A percentile compares a stretch with the other conserved stretches of the same genome.
phyloP scores from a whole-genome alignment of 1,140 invertebrate species.

The Drosophila murphyi region DNA sequence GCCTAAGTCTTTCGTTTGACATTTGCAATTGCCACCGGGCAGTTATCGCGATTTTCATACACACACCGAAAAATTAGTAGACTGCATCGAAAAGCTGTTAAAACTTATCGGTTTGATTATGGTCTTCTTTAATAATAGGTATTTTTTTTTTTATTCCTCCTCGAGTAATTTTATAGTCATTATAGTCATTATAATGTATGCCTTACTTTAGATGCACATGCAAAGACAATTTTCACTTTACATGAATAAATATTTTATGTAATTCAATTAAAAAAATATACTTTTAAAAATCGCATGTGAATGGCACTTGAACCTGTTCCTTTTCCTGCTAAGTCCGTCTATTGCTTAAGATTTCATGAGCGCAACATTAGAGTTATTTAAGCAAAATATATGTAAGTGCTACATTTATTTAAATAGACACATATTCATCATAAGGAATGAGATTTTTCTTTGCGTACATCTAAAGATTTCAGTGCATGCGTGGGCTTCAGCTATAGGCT shows the following conservation, averaged over 20 bases:
- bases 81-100: not conserved
- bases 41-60: slow-evolving; percentile 8
- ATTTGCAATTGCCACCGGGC: slow-evolving; percentile 61
- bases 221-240: not conserved
- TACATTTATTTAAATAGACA: no score
- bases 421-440: no score
- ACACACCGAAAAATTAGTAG: not conserved
- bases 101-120: not conserved
- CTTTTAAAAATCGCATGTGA: no score
- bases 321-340: no score
- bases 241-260: not conserved
- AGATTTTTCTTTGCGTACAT: not conserved
- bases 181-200: no score
- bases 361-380: no score
- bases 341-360: no score
- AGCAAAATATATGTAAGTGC: no score
- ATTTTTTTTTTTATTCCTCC: no score
- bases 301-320: no score
- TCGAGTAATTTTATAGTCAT: no score
- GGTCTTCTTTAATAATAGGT: not conserved
- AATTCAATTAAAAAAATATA: not conserved
- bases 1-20: slow-evolving; percentile 80
- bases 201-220: no score
- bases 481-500: slow-evolving; percentile 52
- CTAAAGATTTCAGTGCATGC: slow-evolving; percentile 60